Base-by-base conservation (phyloP, 2,797 vertebrate genomes). In the Poecile montanus region DNA sequence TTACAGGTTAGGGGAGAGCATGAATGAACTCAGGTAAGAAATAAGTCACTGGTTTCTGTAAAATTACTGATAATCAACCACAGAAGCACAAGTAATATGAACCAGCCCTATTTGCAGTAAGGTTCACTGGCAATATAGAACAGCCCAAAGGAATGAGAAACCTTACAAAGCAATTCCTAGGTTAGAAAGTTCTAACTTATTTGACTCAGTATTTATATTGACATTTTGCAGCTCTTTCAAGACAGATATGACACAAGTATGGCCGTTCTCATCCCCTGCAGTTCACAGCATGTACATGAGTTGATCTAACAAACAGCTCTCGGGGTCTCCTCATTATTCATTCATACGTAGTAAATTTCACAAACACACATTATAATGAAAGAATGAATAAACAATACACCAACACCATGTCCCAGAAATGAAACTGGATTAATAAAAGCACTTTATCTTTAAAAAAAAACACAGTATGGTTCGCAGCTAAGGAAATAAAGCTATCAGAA, bases 221-320 rank as follows among this genome's bases (percentile, higher is more conserved):
- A 45, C 10, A 53, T 45, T 85, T 76, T 86, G 26, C 65, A 80
- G 38, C 44, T 88, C 38, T 71, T 70, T 72, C 2, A 13, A 76
- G 51, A 61, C 13, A 65, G 48, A 22, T 27, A 38, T 1, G 26
- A 44, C 32, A 44, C 22, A 89, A 60, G 7, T 9, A 23, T 6
- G 4, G n/a, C 34, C 17, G 26, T 74, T 81, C 60, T 73, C 20
- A 72, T 17, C 10, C 67, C 29, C 25, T 29, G 26, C 12, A 5
- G 26, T 61, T 61, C 42, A 76, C 16, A 36, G 30, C 29, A 78
- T 0, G 0, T 34, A 67, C 8, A 23, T 34, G 23, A 61, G 15
- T 16, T 79, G 56, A 74, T 48, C 38, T 57, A 60, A 67, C 18
- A 80, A 71, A 67, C 20, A 74, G 38, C 38, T 78, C 50, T 72